Conservation (phyloP, 2,797 vertebrate species). For the Sebastiscus tertius region DNA sequence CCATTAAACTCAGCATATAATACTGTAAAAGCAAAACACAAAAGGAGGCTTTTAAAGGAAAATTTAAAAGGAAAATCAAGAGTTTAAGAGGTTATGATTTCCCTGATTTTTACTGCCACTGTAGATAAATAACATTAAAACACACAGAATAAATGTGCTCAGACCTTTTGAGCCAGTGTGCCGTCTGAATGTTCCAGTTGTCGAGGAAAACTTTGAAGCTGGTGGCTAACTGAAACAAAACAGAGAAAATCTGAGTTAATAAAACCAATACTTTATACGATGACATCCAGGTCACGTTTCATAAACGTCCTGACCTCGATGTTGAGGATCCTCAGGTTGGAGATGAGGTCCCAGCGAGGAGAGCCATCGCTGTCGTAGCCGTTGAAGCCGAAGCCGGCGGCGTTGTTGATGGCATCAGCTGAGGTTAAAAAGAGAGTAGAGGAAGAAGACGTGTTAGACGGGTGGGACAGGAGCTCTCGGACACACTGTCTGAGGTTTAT, state of each 20-base stretch:
- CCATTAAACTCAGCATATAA: background rate
- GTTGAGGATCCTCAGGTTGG: constrained; percentile 91
- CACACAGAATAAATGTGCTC: background rate
- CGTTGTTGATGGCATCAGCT: constrained; percentile 97
- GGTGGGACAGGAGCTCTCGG: background rate
- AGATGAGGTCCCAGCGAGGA: constrained; percentile 91
- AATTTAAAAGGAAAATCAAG: background rate
- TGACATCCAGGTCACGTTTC: background rate
- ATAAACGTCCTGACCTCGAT: constrained; percentile 87
- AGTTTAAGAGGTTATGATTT: background rate
- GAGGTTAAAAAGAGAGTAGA: background rate
- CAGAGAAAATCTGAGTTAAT: background rate
- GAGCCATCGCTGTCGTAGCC: constrained; percentile 88
- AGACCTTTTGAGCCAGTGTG: constrained; percentile 95
- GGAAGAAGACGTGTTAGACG: background rate
- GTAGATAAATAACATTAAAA: background rate
- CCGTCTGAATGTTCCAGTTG: constrained; percentile 98
- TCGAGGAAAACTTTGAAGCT: constrained; percentile 98
- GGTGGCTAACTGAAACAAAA: constrained; percentile 87
- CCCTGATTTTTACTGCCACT: background rate
- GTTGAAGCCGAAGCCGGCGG: constrained; percentile 94
- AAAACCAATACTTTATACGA: background rate
- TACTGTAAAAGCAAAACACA: background rate
- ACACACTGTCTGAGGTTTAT: background rate
- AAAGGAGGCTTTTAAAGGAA: background rate